These are phyloP conservation scores for Papilio polyxenes DNA, from an alignment of 1,140 invertebrate species.

Conservation along the genomic window DNA sequence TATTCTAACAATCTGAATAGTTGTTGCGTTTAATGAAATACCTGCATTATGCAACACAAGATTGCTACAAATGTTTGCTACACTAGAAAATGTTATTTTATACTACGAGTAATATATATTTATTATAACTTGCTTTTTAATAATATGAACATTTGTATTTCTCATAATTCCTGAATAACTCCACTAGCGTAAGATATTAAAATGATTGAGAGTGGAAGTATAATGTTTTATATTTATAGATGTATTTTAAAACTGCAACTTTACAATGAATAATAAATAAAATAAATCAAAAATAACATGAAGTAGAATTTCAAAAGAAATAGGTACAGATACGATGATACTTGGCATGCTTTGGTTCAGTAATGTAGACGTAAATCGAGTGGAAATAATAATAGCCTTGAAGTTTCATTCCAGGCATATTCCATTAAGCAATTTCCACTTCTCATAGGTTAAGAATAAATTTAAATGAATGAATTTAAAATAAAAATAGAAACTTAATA, in stretches of 20 bases:
- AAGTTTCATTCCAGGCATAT: constrained; percentile 22
- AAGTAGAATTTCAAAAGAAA: not conserved
- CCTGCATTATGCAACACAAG: not conserved
- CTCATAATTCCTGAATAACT: not conserved
- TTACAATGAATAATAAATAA: not conserved
- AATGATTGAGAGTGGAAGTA: no score
- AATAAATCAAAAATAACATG: constrained; percentile 1
- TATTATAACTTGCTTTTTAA: no score
- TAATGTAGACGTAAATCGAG: constrained; percentile 31
- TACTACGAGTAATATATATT: no score
- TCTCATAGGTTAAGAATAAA: constrained; percentile 15
- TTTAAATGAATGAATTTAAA: not conserved
- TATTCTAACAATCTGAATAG: not conserved
- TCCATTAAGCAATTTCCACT: constrained; percentile 29
- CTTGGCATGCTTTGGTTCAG: constrained; percentile 31
- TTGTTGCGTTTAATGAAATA: constrained; percentile 2
- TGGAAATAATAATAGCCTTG: constrained; percentile 32
- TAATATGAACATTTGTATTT: no score
- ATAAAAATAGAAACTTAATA: not conserved
- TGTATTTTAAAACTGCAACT: not conserved
- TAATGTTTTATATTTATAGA: no score
- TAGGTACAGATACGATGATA: not conserved
- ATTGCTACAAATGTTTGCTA: not conserved
- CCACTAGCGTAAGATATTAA: not conserved
- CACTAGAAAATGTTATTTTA: not conserved